Evolutionary conservation across 2,888 invertebrate genomes (phyloP).

Genomic region (Linyphia triangularis): DNA sequence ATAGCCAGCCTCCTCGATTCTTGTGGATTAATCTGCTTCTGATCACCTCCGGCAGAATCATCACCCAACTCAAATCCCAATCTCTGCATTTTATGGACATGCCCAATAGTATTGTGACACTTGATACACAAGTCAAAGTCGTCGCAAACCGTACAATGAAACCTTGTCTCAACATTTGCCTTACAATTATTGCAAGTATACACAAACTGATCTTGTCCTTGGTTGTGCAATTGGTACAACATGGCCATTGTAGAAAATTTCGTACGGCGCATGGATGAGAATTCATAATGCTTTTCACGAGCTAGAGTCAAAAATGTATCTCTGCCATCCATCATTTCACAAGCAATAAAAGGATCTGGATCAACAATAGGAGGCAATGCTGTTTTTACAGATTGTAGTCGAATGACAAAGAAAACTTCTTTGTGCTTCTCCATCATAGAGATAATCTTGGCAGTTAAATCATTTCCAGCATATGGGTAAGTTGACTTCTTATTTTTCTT

Average conservation of each 20-base stretch:
- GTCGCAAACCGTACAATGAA: slow-evolving; percentile 98
- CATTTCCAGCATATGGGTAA: slow-evolving; percentile 95
- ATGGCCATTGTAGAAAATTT: slow-evolving; percentile 98
- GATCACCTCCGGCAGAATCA: slow-evolving; percentile 27
- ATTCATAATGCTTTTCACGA: slow-evolving; percentile 98
- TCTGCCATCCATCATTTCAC: slow-evolving; percentile 99
- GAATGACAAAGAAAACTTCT: slow-evolving; percentile 99
- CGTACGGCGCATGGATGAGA: slow-evolving; percentile 95
- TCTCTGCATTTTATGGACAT: slow-evolving; percentile 98
- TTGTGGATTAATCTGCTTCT: slow-evolving; percentile 84
- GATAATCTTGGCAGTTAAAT: slow-evolving; percentile 97
- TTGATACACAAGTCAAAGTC: slow-evolving; percentile 98
- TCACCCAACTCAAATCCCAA: slow-evolving; percentile 88
- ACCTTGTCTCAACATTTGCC: slow-evolving; percentile 95
- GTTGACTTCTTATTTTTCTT: slow-evolving; percentile 98
- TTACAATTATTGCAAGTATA: slow-evolving; percentile 94
- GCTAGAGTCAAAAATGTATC: slow-evolving; percentile 99
- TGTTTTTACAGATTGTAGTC: slow-evolving; percentile 95
- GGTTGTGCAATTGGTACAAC: slow-evolving; percentile 98
- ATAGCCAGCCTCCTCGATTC: slow-evolving; percentile 93
- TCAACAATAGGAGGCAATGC: slow-evolving; percentile 94
- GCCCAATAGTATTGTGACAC: slow-evolving; percentile 95
- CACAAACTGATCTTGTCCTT: slow-evolving; percentile 97
- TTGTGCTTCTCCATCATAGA: slow-evolving; percentile 99
- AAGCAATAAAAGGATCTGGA: slow-evolving; percentile 95